Conservation (phyloP, 1,140 invertebrate species). For the Drosophila guanche region DNA sequence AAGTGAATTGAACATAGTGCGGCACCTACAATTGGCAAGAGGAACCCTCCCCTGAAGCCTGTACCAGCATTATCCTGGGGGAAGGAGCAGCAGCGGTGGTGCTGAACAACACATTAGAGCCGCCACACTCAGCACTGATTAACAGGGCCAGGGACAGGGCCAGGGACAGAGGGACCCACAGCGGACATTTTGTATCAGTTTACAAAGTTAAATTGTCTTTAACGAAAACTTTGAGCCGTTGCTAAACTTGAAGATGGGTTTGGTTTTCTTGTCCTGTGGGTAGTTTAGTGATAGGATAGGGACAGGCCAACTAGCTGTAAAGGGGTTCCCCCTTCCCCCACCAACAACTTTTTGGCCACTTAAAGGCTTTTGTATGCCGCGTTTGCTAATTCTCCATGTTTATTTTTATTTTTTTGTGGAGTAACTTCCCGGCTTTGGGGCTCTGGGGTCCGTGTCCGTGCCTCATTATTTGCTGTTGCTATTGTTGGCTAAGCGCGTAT, state of each 20-base stretch:
- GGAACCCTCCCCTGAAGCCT: constrained; percentile 4
- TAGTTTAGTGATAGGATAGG: constrained; percentile 3
- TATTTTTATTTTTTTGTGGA: not conserved
- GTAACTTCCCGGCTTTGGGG: constrained; percentile 34
- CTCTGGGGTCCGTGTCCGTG: constrained; percentile 17
- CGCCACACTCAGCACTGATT: constrained; percentile 61
- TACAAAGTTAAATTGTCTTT: constrained; percentile 82
- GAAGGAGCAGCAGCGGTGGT: constrained; percentile 20
- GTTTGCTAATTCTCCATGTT: constrained; percentile 35
- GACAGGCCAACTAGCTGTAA: constrained; percentile 33
- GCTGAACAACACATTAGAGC: constrained; percentile 57
- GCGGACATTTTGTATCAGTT: constrained; percentile 81
- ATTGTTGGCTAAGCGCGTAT: constrained; percentile 42
- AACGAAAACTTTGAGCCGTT: constrained; percentile 68
- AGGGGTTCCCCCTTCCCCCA: constrained; percentile 36
- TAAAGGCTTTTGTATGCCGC: constrained; percentile 54
- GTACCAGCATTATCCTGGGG: constrained; percentile 12
- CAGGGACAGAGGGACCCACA: constrained; percentile 7
- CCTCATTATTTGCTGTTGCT: constrained; percentile 59
- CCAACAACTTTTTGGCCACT: constrained; percentile 59
- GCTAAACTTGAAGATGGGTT: constrained; percentile 29
- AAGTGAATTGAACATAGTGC: constrained; percentile 21
- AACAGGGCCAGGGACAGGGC: constrained; percentile 28
- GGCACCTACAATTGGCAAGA: constrained; percentile 25
- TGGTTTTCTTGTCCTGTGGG: not conserved